Base-by-base conservation (phyloP, 2,113 vertebrate genomes). In the Variabilichromis moorii region DNA sequence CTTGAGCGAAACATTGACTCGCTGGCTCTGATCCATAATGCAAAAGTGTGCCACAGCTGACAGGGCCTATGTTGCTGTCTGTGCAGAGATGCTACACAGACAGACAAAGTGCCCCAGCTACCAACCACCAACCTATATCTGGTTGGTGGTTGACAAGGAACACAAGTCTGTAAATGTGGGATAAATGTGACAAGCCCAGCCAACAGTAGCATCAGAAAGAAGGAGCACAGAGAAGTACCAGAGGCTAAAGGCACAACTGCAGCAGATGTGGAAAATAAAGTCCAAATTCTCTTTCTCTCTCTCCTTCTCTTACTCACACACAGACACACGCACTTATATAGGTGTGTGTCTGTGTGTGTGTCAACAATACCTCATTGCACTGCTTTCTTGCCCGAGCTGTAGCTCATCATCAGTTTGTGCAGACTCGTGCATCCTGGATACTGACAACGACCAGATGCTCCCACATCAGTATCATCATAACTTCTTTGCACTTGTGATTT, bases 361-460 rank as follows among this genome's bases (percentile, higher is more conserved):
- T 28, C 24, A 76, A 47, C 40, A 78, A 31, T 76, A 31, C 16
- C n/a, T 53, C 21, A 33, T 28, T 59, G 37, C 35, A 12, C 61
- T 42, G 59, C 16, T 35, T 42, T 17, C 13, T 17, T 50, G 24
- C 24, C 53, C 6, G 2, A 50, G 40, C 45, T 42, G 55, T 19
- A 51, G 53, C 31, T 83, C 21, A n/a, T 19, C n/a, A 7, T 19
- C 4, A 2, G n/a, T 50, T 8, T 59, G 10, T 50, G 68, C 51
- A 76, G 83, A 37, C 35, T 57, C 2, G 7, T 73, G 68, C 68
- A 76, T 45, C 42, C 42, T 76, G 71, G 71, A 76, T 47, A 47
- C 53, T 59, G 81, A 71, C 82, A 71, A 78, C 7, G 17, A 84
- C 53, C 83, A 84, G 71, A 57, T 55, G 82, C 35, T 73, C 66